phyloP scores from a whole-genome alignment of 2,888 invertebrate genomes.

The Euproctis similis region DNA sequence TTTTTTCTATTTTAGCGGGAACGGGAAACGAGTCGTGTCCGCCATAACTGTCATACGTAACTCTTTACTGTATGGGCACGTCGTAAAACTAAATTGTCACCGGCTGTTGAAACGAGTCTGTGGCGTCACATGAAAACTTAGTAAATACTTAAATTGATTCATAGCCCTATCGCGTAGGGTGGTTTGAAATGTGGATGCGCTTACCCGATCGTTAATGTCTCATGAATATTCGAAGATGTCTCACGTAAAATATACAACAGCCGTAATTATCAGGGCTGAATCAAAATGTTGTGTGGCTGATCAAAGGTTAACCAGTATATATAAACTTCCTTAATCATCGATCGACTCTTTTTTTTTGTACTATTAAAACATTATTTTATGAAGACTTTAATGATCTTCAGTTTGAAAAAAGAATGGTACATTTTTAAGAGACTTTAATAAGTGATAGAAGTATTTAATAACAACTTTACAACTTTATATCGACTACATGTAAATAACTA shows the following conservation, averaged over 20 bases:
- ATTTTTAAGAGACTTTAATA: too few relatives aligned
- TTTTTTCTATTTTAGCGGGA: constrained; percentile 47
- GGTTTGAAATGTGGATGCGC: constrained; percentile 48
- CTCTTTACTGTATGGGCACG: constrained; percentile 64
- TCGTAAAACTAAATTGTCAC: constrained; percentile 74
- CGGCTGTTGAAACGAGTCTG: constrained; percentile 59
- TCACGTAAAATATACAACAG: constrained; percentile 16
- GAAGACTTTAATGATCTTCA: too few relatives aligned
- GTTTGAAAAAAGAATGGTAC: too few relatives aligned
- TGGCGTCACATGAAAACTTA: constrained; percentile 39
- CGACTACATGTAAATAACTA: too few relatives aligned
- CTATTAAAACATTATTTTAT: too few relatives aligned
- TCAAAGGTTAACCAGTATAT: too few relatives aligned
- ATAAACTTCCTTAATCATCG: too few relatives aligned
- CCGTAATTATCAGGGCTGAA: constrained; percentile 6
- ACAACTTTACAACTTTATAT: too few relatives aligned
- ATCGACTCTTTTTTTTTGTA: too few relatives aligned
- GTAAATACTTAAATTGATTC: constrained; percentile 56
- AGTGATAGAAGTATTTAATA: too few relatives aligned
- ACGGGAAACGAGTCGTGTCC: constrained; percentile 58
- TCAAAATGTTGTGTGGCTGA: constrained; percentile 1
- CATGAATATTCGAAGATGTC: constrained; percentile 21
- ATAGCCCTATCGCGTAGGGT: constrained; percentile 43
- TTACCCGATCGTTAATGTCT: constrained; percentile 44
- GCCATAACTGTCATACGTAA: constrained; percentile 71